Conservation (phyloP, 2,888 invertebrate genomes). For the Leptopilina syphax region DNA sequence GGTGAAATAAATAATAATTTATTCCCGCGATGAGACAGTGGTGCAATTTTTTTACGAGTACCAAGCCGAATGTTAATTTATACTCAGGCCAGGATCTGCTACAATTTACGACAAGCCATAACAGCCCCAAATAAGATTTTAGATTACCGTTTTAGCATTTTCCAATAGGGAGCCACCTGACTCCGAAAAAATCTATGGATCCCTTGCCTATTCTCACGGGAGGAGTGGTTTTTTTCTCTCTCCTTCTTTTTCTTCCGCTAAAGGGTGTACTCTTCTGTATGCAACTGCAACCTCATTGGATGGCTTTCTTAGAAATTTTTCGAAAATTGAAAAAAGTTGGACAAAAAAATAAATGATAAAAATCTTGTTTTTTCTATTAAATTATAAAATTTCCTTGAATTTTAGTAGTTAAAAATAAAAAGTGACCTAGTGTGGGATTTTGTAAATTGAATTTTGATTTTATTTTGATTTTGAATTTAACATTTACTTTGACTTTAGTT, state of each 20-base stretch:
- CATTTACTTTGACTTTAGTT: too few relatives aligned
- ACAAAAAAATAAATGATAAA: too few relatives aligned
- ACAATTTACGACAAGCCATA: slow-evolving; percentile 25
- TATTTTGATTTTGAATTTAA: too few relatives aligned
- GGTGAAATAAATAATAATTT: not conserved
- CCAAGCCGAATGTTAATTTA: slow-evolving; percentile 24
- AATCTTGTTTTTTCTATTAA: too few relatives aligned
- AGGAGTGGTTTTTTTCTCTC: not conserved
- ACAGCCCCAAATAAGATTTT: slow-evolving; percentile 31
- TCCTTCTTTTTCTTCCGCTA: not conserved
- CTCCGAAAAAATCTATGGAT: slow-evolving; percentile 2
- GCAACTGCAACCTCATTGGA: slow-evolving; percentile 25
- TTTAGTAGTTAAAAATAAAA: too few relatives aligned
- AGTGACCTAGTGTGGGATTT: too few relatives aligned
- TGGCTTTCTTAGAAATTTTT: not conserved
- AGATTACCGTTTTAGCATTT: slow-evolving; percentile 31
- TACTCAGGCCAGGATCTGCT: slow-evolving; percentile 9
- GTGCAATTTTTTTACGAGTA: slow-evolving; percentile 11
- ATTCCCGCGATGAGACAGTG: not conserved
- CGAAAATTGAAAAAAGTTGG: too few relatives aligned
- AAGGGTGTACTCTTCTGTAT: slow-evolving; percentile 11
- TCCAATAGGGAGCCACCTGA: slow-evolving; percentile 38
- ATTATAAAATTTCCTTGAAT: too few relatives aligned
- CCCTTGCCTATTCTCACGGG: not conserved
- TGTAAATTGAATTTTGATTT: too few relatives aligned